Conservation (phyloP, 2,888 invertebrate species). For the Eledone cirrhosa region DNA sequence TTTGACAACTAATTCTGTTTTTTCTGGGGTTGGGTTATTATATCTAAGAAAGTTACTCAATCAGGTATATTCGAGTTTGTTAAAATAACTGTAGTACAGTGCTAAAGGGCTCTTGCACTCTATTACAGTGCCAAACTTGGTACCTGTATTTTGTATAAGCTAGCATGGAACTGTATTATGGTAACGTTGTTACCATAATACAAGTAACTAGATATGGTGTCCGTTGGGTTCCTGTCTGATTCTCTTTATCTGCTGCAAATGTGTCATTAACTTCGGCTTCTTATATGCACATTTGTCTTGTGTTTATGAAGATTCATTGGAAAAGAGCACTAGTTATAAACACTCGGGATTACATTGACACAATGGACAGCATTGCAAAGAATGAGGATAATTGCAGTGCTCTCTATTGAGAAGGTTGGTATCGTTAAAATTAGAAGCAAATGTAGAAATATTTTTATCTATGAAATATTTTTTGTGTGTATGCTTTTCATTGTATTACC, state of each 20-base stretch:
- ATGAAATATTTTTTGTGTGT: no score
- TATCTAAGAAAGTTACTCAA: background rate
- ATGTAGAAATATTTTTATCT: no score
- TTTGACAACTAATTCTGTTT: no score
- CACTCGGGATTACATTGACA: constrained; percentile 74
- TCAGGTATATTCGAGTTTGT: no score
- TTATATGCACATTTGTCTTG: constrained; percentile 75
- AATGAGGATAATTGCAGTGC: constrained; percentile 1
- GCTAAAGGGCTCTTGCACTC: no score
- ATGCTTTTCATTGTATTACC: no score
- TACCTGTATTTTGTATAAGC: no score
- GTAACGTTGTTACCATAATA: background rate
- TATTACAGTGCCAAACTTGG: no score
- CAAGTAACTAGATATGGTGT: background rate
- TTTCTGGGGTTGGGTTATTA: background rate
- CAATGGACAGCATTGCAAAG: constrained; percentile 15
- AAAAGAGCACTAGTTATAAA: constrained; percentile 89
- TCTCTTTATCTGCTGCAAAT: constrained; percentile 62
- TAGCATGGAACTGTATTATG: background rate
- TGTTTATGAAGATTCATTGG: constrained; percentile 84
- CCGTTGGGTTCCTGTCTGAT: constrained; percentile 41
- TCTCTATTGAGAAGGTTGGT: constrained; percentile 29
- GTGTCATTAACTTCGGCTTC: constrained; percentile 45
- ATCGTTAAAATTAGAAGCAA: constrained; percentile 25
- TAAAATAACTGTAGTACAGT: no score